phyloP scores from a whole-genome alignment of 2,113 vertebrate species.

The Aphyosemion australe region DNA sequence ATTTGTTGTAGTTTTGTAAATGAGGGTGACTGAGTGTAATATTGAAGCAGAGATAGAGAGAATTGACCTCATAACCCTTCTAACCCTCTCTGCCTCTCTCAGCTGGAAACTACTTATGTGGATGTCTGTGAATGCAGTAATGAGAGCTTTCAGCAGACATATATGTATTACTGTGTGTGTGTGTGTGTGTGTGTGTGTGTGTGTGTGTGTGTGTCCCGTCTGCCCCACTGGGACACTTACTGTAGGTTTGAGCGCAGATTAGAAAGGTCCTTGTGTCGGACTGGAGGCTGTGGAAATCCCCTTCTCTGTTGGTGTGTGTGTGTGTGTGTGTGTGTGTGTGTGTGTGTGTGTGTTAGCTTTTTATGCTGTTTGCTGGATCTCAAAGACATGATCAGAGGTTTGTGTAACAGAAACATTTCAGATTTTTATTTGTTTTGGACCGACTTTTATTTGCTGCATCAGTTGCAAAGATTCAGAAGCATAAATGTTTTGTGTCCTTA shows the following conservation, averaged over 20 bases:
- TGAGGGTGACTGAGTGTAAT: not conserved
- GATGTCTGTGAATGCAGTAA: constrained; percentile 19
- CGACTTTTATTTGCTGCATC: too few species aligned
- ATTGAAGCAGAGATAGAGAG: not conserved
- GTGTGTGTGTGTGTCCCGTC: constrained; percentile 48
- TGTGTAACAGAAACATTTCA: not conserved
- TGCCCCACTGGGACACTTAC: constrained; percentile 36
- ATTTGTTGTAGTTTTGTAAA: not conserved
- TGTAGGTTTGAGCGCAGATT: constrained; percentile 51
- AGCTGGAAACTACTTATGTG: constrained; percentile 40
- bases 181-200: constrained; percentile 19
- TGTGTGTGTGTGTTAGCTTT: constrained; percentile 26
- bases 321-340: not conserved
- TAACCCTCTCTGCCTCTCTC: constrained; percentile 16
- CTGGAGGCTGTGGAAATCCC: constrained; percentile 69
- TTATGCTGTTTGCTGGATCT: too few species aligned
- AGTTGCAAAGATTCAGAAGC: too few species aligned
- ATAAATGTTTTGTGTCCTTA: too few species aligned
- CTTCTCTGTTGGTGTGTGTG: constrained; percentile 15
- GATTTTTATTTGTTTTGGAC: too few species aligned
- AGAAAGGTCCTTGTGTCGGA: constrained; percentile 60
- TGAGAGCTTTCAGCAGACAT: constrained; percentile 14
- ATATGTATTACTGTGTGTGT: not conserved
- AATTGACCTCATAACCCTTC: constrained; percentile 20
- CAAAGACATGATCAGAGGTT: constrained; percentile 23